A percentile compares a stretch with the other conserved stretches of the same genome.
Conservation (phyloP, 2,113 vertebrate species). For the Hydrochoerus hydrochaeris region DNA sequence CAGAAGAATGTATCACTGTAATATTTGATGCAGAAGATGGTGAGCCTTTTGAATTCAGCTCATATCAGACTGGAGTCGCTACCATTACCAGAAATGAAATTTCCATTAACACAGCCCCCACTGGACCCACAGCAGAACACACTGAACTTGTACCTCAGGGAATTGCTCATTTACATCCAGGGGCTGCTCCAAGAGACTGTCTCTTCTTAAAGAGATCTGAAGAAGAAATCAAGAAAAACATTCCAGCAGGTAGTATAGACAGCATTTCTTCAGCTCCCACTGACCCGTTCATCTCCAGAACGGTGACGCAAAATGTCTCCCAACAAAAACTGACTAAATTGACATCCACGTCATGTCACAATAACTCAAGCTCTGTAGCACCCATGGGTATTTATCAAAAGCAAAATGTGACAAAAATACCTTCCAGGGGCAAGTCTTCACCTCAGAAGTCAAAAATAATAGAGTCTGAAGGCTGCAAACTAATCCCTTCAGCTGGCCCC, state of each 20-base stretch:
- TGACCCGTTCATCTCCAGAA: conserved; percentile 78
- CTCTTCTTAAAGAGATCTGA: conserved; percentile 84
- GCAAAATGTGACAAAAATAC: conserved; percentile 88
- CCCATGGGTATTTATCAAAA: conserved; percentile 82
- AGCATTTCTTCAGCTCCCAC: conserved; percentile 68
- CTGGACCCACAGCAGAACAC: conserved; percentile 82
- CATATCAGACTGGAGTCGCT: conserved; percentile 86
- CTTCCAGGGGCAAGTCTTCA: conserved; percentile 87
- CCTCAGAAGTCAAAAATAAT: conserved; percentile 85
- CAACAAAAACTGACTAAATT: conserved; percentile 87
- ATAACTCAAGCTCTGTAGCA: conserved; percentile 80
- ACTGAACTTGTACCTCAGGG: conserved; percentile 87
- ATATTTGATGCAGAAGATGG: conserved; percentile 92
- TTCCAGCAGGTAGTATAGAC: conserved; percentile 72
- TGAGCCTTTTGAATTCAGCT: conserved; percentile 90
- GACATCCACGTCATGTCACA: conserved; percentile 80
- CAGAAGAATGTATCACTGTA: conserved; percentile 89
- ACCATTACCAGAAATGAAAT: conserved; percentile 87
- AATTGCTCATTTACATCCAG: conserved; percentile 83
- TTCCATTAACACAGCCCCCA: conserved; percentile 82
- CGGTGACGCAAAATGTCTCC: conserved; percentile 80
- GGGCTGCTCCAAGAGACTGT: conserved; percentile 81
- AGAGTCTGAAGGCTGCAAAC: conserved; percentile 67
- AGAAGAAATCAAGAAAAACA: conserved; percentile 83
- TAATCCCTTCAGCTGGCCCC: conserved; percentile 64